phyloP scores from a whole-genome alignment of 2,797 vertebrate genomes.

The Falco columbarius region DNA sequence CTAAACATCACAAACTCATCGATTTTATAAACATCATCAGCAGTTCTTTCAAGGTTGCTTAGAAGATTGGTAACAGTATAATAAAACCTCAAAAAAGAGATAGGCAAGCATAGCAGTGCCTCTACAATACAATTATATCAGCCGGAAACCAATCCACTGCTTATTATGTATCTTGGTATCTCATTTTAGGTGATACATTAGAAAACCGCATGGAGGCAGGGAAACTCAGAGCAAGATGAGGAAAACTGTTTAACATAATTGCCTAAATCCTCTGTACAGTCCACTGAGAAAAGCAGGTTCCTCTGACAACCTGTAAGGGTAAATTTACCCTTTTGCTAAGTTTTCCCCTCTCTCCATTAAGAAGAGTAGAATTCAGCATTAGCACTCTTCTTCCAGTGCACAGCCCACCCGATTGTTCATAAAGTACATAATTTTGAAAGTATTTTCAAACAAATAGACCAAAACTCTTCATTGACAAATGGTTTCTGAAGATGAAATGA shows the following conservation, averaged over 20 bases:
- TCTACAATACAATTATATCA: not conserved
- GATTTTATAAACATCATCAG: not conserved
- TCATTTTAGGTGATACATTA: not conserved
- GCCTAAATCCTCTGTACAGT: not conserved
- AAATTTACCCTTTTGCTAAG: not conserved
- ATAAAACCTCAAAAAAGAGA: not conserved
- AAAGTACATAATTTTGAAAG: not conserved
- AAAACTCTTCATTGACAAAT: not conserved
- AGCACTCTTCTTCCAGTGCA: not conserved
- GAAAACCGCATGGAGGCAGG: not conserved
- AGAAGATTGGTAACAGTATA: not conserved
- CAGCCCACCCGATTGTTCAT: not conserved
- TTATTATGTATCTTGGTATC: not conserved
- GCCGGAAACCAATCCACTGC: not conserved
- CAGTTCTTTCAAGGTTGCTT: constrained; percentile 17
- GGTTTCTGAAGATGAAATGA: not conserved
- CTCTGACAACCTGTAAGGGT: not conserved
- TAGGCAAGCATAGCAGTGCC: not conserved
- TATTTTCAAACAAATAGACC: not conserved
- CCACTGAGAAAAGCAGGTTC: not conserved
- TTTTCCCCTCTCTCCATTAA: not conserved
- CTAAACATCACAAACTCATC: not conserved
- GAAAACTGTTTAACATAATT: not conserved
- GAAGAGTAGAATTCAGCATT: not conserved
- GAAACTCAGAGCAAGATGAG: not conserved